Percentiles rank a stretch among this genome's conserved stretches.
Conservation (phyloP, 2,888 invertebrate species). For the Ctenicera cuprea region DNA sequence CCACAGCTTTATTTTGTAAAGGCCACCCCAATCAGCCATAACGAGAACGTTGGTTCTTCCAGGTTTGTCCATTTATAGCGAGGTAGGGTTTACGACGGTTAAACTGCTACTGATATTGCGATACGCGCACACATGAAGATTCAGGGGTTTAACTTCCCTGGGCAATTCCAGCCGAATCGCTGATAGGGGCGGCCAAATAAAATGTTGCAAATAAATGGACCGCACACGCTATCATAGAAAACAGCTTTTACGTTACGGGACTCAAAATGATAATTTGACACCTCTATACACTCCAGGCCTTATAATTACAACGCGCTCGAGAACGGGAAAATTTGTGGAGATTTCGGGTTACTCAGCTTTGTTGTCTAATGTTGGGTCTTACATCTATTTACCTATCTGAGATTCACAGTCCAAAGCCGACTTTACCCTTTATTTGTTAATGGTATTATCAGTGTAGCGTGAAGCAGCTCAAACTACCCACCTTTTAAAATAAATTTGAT, state of each 20-base stretch:
- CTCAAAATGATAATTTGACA: slow-evolving; percentile 42
- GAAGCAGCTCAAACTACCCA: slow-evolving; percentile 6
- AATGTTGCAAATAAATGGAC: slow-evolving; percentile 55
- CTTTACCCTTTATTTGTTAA: slow-evolving; percentile 29
- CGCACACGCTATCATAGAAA: slow-evolving; percentile 54
- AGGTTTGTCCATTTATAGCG: slow-evolving; percentile 58
- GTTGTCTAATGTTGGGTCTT: slow-evolving; percentile 9
- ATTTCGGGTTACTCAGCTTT: slow-evolving; percentile 14
- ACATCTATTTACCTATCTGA: slow-evolving; percentile 19
- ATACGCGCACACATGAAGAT: slow-evolving; percentile 58
- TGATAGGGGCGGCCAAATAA: slow-evolving; percentile 56
- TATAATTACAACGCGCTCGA: slow-evolving; percentile 14
- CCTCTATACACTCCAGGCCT: slow-evolving; percentile 15
- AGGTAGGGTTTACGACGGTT: slow-evolving; percentile 60
- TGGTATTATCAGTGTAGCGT: slow-evolving; percentile 11
- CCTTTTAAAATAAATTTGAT: too few species aligned
- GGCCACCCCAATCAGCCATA: slow-evolving; percentile 54
- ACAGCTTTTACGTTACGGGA: slow-evolving; percentile 41
- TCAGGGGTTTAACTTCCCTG: slow-evolving; percentile 52
- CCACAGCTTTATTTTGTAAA: slow-evolving; percentile 53
- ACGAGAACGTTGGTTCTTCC: slow-evolving; percentile 54
- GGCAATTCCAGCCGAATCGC: slow-evolving; percentile 54
- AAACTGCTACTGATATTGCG: slow-evolving; percentile 60
- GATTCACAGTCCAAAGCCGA: slow-evolving; percentile 16
- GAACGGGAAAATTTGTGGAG: slow-evolving; percentile 19